Percentiles rank a stretch among this genome's conserved stretches.
Evolutionary conservation across 92 coral and sea anemone genomes (phyloP).

Genomic region (Actinostola sp.): DNA sequence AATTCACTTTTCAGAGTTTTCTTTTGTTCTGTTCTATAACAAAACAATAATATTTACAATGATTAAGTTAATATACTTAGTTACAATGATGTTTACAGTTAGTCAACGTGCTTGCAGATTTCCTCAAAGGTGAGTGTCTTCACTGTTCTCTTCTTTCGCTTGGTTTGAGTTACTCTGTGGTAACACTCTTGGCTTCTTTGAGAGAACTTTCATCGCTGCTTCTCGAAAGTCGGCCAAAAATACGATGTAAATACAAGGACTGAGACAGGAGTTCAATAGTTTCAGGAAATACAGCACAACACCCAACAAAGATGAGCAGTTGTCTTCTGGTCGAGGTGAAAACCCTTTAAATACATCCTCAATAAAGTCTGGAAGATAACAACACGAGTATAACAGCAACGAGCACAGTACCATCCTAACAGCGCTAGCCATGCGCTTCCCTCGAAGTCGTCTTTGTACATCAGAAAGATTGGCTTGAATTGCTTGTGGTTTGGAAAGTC

Average conservation of each 20-base stretch:
- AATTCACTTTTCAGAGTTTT: too few species aligned
- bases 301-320: background rate
- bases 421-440: background rate
- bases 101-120: too few species aligned
- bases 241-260: background rate
- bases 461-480: background rate
- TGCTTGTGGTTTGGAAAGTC: conserved; percentile 3
- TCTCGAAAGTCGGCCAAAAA: background rate
- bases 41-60: too few species aligned
- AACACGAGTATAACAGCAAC: background rate
- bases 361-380: background rate
- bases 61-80: too few species aligned
- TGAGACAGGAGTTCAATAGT: background rate
- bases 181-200: background rate
- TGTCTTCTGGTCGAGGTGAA: background rate
- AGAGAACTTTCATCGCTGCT: background rate
- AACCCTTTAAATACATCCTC: background rate
- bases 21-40: too few species aligned
- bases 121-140: too few species aligned
- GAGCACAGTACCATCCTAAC: background rate
- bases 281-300: background rate
- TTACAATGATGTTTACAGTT: too few species aligned
- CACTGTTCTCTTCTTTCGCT: too few species aligned
- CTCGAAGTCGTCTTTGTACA: background rate
- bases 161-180: too few species aligned